These are phyloP conservation scores for Erpobdella octoculata DNA, from an alignment of 2,888 invertebrate species.

Conservation along the genomic window DNA sequence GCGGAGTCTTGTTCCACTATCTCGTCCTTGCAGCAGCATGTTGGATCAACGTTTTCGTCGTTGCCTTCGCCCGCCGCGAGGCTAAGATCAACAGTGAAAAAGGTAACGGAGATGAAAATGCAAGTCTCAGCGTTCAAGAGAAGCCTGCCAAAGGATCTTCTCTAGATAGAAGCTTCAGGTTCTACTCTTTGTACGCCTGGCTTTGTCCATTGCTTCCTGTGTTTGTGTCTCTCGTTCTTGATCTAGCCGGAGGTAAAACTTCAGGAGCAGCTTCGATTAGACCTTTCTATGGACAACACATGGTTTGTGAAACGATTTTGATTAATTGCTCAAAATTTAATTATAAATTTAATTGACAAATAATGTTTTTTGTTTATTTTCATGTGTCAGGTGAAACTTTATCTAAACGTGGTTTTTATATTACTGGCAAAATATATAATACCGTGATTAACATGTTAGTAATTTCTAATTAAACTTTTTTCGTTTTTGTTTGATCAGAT, in stretches of 20 bases:
- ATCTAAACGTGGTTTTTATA: no score
- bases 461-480: no score
- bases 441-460: no score
- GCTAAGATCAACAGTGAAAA: not conserved
- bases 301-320: no score
- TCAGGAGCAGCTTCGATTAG: conserved; percentile 40
- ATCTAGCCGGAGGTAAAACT: conserved; percentile 44
- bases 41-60: conserved; percentile 58
- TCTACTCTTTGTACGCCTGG: conserved; percentile 52
- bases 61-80: conserved; percentile 57
- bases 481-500: conserved; percentile 13
- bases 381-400: not conserved
- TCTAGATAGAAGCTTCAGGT: conserved; percentile 16
- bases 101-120: not conserved
- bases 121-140: not conserved
- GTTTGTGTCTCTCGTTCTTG: conserved; percentile 47
- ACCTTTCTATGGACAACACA: conserved; percentile 52
- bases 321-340: no score
- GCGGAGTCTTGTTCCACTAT: conserved; percentile 55
- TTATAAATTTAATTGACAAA: no score
- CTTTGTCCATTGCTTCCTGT: conserved; percentile 47
- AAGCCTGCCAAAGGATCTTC: not conserved
- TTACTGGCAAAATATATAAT: no score
- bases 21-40: conserved; percentile 56
- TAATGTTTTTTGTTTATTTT: no score